Conservation (phyloP, 2,888 invertebrate species). For the Digitonthophagus gazella region DNA sequence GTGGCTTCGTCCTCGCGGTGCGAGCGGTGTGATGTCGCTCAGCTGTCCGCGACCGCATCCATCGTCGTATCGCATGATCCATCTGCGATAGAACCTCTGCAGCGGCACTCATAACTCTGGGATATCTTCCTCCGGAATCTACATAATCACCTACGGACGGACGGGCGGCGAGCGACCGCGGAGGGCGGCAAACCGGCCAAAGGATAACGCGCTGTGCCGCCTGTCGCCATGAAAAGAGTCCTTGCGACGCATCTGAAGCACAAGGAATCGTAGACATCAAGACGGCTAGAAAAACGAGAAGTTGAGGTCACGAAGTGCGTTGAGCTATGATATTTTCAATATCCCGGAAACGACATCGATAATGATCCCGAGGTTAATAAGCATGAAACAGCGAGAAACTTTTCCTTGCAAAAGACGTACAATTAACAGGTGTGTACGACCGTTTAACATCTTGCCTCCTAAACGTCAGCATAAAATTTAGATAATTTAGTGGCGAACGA, state of each 20-base stretch:
- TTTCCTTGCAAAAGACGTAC: slow-evolving; percentile 3
- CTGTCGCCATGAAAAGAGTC: slow-evolving; percentile 9
- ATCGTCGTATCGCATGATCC: slow-evolving; percentile 33
- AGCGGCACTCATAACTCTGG: slow-evolving; percentile 33
- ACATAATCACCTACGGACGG: slow-evolving; percentile 31
- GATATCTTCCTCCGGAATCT: slow-evolving; percentile 33
- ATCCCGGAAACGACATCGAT: too few relatives aligned
- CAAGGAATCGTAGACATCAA: slow-evolving; percentile 3
- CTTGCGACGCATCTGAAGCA: not conserved
- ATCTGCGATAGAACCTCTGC: slow-evolving; percentile 33
- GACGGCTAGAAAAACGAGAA: too few relatives aligned
- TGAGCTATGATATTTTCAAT: too few relatives aligned
- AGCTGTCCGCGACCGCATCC: slow-evolving; percentile 33
- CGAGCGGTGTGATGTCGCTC: not conserved
- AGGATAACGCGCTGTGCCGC: slow-evolving; percentile 8
- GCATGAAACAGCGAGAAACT: too few relatives aligned
- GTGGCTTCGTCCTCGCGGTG: slow-evolving; percentile 14
- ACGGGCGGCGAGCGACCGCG: slow-evolving; percentile 9
- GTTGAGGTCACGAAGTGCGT: too few relatives aligned
- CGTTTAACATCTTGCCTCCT: slow-evolving; percentile 15
- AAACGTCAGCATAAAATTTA: slow-evolving; percentile 17
- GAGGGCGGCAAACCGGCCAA: slow-evolving; percentile 15
- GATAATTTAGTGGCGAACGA: slow-evolving; percentile 8
- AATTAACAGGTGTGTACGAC: slow-evolving; percentile 16
- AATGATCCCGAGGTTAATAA: too few relatives aligned